Percentiles rank a stretch among this genome's conserved stretches.
These are phyloP conservation scores for Polypedilum vanderplanki DNA, from an alignment of 1,140 invertebrate genomes.

Conservation along the genomic window DNA sequence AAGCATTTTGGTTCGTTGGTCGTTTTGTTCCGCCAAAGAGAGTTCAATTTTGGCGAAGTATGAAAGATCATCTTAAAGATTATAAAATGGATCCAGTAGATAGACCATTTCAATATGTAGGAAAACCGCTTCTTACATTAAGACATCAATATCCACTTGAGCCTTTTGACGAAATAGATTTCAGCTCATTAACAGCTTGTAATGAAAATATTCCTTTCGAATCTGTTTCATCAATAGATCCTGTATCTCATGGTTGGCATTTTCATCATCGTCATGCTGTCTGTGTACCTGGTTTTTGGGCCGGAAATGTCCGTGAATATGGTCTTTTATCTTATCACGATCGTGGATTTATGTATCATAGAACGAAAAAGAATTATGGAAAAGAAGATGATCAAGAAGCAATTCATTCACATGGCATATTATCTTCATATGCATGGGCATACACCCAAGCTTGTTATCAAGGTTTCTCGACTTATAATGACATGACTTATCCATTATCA, in stretches of 20 bases:
- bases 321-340: slow-evolving; percentile 67
- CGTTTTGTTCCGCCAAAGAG: slow-evolving; percentile 53
- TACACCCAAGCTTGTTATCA: slow-evolving; percentile 72
- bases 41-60: slow-evolving; percentile 43
- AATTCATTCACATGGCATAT: slow-evolving; percentile 62
- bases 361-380: slow-evolving; percentile 44
- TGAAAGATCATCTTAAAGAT: slow-evolving; percentile 42
- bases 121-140: slow-evolving; percentile 56
- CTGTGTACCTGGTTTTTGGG: slow-evolving; percentile 75
- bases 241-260: slow-evolving; percentile 50
- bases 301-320: slow-evolving; percentile 66
- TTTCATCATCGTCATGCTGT: slow-evolving; percentile 53
- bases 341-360: slow-evolving; percentile 48
- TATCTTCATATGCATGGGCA: slow-evolving; percentile 71
- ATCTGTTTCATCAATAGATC: slow-evolving; percentile 51
- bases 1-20: slow-evolving; percentile 73
- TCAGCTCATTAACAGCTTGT: slow-evolving; percentile 46
- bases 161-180: slow-evolving; percentile 49
- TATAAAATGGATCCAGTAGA: slow-evolving; percentile 50
- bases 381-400: slow-evolving; percentile 53
- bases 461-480: slow-evolving; percentile 81
- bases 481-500: slow-evolving; percentile 79
- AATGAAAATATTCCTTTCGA: slow-evolving; percentile 45
- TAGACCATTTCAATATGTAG: slow-evolving; percentile 58
- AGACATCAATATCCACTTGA: slow-evolving; percentile 56